Base-by-base conservation (phyloP, 2,113 vertebrate genomes). In the Pagrus major region DNA sequence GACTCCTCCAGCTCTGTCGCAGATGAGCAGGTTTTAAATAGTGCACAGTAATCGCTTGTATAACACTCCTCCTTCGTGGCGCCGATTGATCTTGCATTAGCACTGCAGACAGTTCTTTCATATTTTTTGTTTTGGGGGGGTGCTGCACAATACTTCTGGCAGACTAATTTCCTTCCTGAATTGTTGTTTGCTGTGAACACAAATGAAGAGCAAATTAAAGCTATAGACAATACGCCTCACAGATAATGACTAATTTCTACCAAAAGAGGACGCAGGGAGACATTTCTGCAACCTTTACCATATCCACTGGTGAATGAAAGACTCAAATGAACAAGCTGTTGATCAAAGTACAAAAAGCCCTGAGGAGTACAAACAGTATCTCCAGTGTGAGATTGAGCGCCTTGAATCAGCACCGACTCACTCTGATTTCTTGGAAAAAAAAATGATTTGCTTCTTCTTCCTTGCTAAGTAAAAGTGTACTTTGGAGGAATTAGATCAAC, bases 291-390 rank as follows among this genome's bases (percentile, higher is more conserved):
- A 33, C 12, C 6, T 31, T 52, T 29, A 31, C 42, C 7, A 31
- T 41, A n/a, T 68, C 9, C 0, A 35, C 21, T 41, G 6, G 1
- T 14, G 68, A 83, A 35, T 11, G 51, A 37, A 29, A 77, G 68
- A 65, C 41, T 21, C 47, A 56, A 44, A 72, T 68, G 58, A 80
- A 82, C 60, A 58, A 76, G 47, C 73, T 72, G 67, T 68, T 89
- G 41, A 74, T 87, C 69, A 73, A 78, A 75, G 60, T 42, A 49
- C 14, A 77, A 81, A 89, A 86, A 44, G 51, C 49, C 78, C 27
- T 56, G 2, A 52, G 58, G 66, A 52, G 60, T 49, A 69, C 9
- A 3, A 76, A 46, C 51, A 47, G 67, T 0, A 66, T 65, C 23
- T 76, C 31, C 33, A 78, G 39, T 47, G n/a, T n/a, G n/a, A n/a